A percentile compares a stretch with the other conserved stretches of the same genome.
phyloP scores from a whole-genome alignment of 2,797 vertebrate genomes.

The Kryptopterus vitreolus region DNA sequence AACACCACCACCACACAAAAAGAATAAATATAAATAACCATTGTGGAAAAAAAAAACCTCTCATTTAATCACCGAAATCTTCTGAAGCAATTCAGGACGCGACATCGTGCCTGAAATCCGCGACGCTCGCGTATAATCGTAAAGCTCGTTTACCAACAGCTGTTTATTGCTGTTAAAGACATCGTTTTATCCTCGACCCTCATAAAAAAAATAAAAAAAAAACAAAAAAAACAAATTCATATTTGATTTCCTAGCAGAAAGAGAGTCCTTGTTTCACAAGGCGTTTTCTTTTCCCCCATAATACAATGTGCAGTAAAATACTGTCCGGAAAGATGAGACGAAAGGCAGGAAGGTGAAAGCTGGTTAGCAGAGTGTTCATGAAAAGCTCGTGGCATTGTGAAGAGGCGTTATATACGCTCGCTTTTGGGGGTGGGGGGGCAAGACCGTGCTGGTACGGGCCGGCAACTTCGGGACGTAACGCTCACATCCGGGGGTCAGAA shows the following conservation, averaged over 20 bases:
- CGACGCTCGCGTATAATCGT: neutral
- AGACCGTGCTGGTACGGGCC: neutral
- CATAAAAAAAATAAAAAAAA: too few species aligned
- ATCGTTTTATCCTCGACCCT: neutral
- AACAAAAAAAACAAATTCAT: too few species aligned
- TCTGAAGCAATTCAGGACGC: neutral
- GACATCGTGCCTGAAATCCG: constrained; percentile 11
- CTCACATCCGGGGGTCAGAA: neutral
- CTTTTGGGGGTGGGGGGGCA: too few species aligned
- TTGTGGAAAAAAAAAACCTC: neutral
- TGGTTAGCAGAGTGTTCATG: neutral
- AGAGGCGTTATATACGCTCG: neutral
- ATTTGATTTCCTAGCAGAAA: neutral
- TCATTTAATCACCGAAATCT: neutral
- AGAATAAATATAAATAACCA: too few species aligned
- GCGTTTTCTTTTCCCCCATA: too few species aligned
- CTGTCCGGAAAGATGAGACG: constrained; percentile 16
- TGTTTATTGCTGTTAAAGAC: constrained; percentile 8
- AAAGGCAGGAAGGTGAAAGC: neutral
- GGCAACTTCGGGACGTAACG: neutral
- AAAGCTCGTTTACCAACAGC: constrained; percentile 6
- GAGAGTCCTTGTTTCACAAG: neutral
- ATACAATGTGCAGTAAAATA: constrained; percentile 31
- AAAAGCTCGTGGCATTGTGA: neutral
- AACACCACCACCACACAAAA: too few species aligned